Evolutionary conservation across 2,888 invertebrate genomes (phyloP).

Genomic region (Ectemnius continuus): DNA sequence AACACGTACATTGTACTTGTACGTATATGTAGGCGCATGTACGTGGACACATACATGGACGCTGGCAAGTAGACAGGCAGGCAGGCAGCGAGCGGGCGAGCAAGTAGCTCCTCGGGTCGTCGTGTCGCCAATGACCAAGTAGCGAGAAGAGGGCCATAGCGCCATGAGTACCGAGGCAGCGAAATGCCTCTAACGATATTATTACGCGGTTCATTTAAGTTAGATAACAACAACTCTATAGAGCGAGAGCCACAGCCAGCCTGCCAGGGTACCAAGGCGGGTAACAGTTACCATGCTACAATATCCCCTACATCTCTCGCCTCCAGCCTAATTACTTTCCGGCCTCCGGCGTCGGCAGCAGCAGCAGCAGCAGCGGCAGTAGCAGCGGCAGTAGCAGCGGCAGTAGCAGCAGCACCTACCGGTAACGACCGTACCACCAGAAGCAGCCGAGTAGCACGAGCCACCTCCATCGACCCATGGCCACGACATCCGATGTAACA

Average conservation of each 20-base stretch:
- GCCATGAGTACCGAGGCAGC: constrained; percentile 38
- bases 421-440: constrained; percentile 30
- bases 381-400: constrained; percentile 41
- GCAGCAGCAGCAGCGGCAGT: constrained; percentile 37
- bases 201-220: constrained; percentile 76
- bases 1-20: constrained; percentile 13
- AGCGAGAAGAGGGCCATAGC: constrained; percentile 40
- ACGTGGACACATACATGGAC: not conserved
- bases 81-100: too few relatives aligned
- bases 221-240: constrained; percentile 74
- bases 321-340: constrained; percentile 75
- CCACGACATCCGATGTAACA: constrained; percentile 34
- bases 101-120: constrained; percentile 3
- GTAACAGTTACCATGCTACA: constrained; percentile 65
- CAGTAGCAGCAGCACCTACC: constrained; percentile 42
- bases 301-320: constrained; percentile 74
- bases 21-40: too few relatives aligned
- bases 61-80: too few relatives aligned
- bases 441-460: constrained; percentile 26
- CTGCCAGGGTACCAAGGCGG: constrained; percentile 35
- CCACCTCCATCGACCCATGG: constrained; percentile 38
- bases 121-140: constrained; percentile 58
- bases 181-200: constrained; percentile 73
- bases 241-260: constrained; percentile 12
- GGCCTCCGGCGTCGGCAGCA: constrained; percentile 63